Base-by-base conservation (phyloP, 2,113 vertebrate genomes). In the Tamias sibiricus region DNA sequence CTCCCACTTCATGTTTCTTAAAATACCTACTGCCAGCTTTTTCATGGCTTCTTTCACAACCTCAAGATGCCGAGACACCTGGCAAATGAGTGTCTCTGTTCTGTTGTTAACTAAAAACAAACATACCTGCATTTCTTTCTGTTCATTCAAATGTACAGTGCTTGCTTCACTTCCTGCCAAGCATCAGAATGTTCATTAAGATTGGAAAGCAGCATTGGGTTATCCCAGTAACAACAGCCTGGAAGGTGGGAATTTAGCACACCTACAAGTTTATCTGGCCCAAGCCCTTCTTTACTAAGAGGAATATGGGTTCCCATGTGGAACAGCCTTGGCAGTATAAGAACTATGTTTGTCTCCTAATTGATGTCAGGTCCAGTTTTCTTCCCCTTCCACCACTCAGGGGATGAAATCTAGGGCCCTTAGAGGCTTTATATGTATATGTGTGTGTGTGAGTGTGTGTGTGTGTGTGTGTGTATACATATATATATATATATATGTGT, bases 171-270 rank as follows among this genome's bases (percentile, higher is more conserved):
- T 69, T 77, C 26, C 87, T n/a, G 52, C 32, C 19, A 6, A 30
- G 69, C 52, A 28, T 6, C 30, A 20, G 66, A 52, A 4, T 10
- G 47, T 49, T 40, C 69, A 24, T 76, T 76, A 40, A 64, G 49
- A 30, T 1, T 11, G 42, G 77, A 49, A 44, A 2, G 66, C 84
- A 69, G 54, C 66, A 35, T 37, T 1, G 0, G 68, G 32, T 82
- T 8, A 22, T 44, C 68, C 10, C 37, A n/a, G 0, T 7, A 20
- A 26, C 0, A 1, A 5, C 24, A 8, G 30, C 16, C 3, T 32
- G 4, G 76, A 30, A 32, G 24, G 19, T 5, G 13, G 54, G 85
- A 54, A 44, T 35, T 10, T 7, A 52, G 72, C 4, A 19, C 24
- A 0, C 32, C 91, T 37, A 22, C 2, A 9, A 4, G 8, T 62